Base-by-base conservation (phyloP, 2,797 vertebrate genomes). In the Odontamblyopus rebecca region DNA sequence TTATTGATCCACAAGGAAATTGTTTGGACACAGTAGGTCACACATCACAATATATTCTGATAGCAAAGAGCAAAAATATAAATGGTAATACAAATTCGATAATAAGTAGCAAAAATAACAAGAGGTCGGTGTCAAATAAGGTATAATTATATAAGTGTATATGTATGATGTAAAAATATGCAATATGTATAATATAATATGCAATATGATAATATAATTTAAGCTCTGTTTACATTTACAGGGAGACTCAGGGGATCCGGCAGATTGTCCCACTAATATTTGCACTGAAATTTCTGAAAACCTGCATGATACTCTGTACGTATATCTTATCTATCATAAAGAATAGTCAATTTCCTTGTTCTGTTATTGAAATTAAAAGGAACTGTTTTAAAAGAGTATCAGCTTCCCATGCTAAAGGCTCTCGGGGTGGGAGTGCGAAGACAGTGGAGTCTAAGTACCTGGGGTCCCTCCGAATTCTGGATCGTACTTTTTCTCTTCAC, bases 391-490 rank as follows among this genome's bases (percentile, higher is more conserved):
- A 82, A 80, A 96, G 95, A 84, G 86, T 92, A 79, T 77, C 89
- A 19, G 91, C 87, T 74, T 91, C 76, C 80, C 83, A 54, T 6
- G 79, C 74, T 38, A 85, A 84, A 57, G 82, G 78, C 72, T 79
- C 91, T 2, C 93, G 85, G 74, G 85, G 83, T 69, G 71, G 69
- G 48, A 75, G 79, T 9, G 78, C 90, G 12, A 77, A 78, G 77
- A 83, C 72, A 19, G 86, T 92, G 12, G 85, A 93, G 65, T 95
- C 96, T 81, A 95, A 93, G 16, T 97, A 96, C 85, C 81, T 97
- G 79, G 97, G 96, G 27, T 89, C 91, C 0, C 89, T 98, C 77
- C 96, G 94, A 83, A 70, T 97, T 74, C 87, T 97, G 86, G 96
- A 98, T 75, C 85, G 89, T 61, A 94, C 93, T 73, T 29, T 68